Percentiles rank a stretch among this genome's conserved stretches.
These are phyloP conservation scores for Lonchura striata DNA, from an alignment of 2,113 vertebrate genomes.

Conservation along the genomic window DNA sequence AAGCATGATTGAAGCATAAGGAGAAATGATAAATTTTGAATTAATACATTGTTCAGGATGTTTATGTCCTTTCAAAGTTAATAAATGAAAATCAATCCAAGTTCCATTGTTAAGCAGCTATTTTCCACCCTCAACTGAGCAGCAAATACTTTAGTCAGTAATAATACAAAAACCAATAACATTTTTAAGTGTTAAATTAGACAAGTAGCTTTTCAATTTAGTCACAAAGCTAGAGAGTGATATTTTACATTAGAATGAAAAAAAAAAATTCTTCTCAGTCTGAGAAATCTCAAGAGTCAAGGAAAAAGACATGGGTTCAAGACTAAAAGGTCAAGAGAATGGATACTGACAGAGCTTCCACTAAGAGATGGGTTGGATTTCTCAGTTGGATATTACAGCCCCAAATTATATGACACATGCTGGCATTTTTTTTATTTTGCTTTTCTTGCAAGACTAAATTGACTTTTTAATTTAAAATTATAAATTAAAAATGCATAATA, in stretches of 20 bases:
- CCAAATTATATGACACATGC: neutral
- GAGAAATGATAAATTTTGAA: neutral
- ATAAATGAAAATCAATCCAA: conserved; percentile 25
- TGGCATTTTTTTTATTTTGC: neutral
- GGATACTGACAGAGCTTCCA: neutral
- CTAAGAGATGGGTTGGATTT: neutral
- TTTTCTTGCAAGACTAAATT: neutral
- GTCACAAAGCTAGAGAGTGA: neutral
- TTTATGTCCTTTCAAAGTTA: conserved; percentile 13
- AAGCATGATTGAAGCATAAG: conserved; percentile 3
- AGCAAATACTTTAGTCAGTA: conserved; percentile 7
- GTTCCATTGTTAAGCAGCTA: neutral
- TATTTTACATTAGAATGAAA: neutral
- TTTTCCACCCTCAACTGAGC: neutral
- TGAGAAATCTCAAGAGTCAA: neutral
- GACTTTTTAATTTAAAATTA: neutral
- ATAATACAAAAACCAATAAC: neutral
- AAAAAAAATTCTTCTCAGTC: neutral
- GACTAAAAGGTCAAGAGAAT: neutral
- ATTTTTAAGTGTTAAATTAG: conserved; percentile 32
- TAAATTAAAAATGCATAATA: neutral
- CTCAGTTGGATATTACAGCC: neutral
- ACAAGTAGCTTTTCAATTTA: neutral
- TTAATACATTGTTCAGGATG: neutral
- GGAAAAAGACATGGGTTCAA: neutral